Evolutionary conservation across 1,140 invertebrate genomes (phyloP).

Genomic region (Pachypeltis micranthus): DNA sequence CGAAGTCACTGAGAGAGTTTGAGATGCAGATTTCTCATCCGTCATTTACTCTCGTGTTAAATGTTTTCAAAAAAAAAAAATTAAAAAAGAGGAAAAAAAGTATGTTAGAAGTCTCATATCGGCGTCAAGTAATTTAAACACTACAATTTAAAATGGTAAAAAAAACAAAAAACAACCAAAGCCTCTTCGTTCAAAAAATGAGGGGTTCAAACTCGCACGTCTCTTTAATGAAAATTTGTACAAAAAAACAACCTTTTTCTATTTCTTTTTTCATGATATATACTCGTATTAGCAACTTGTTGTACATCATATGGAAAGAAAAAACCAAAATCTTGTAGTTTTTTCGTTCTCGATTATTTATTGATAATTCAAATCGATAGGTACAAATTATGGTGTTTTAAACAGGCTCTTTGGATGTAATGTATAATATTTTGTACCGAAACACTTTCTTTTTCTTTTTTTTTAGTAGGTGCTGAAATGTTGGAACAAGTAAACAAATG

Average conservation of each 20-base stretch:
- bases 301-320: slow-evolving; percentile 1
- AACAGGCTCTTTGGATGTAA: not conserved
- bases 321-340: not conserved
- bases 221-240: not conserved
- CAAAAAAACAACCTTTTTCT: not conserved
- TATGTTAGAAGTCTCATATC: too few relatives aligned
- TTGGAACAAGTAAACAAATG: not conserved
- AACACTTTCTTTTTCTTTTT: slow-evolving; percentile 11
- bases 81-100: too few relatives aligned
- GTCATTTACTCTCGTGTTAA: too few relatives aligned
- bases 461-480: slow-evolving; percentile 9
- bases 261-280: not conserved
- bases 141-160: too few relatives aligned
- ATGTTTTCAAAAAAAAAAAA: too few relatives aligned
- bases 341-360: not conserved
- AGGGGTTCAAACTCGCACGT: not conserved
- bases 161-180: too few relatives aligned
- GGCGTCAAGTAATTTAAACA: too few relatives aligned
- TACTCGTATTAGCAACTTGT: not conserved
- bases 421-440: not conserved
- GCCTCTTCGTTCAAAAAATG: not conserved
- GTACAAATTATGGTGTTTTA: not conserved
- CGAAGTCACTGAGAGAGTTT: too few relatives aligned
- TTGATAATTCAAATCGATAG: not conserved
- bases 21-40: too few relatives aligned